Base-by-base conservation (phyloP, 2,113 vertebrate genomes). In the Protobothrops mucrosquamatus region DNA sequence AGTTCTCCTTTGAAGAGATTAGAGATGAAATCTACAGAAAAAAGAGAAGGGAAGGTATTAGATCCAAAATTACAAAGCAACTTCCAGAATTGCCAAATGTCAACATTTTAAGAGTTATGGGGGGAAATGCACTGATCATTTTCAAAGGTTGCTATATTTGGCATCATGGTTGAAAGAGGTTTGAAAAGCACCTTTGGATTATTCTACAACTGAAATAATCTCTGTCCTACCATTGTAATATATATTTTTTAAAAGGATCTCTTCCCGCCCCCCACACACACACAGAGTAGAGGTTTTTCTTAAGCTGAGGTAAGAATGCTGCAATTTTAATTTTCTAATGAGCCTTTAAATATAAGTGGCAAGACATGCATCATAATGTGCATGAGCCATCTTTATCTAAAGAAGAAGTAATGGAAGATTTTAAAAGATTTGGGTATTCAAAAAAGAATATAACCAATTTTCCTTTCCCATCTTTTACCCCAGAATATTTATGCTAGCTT, bases 1-100 rank as follows among this genome's bases (percentile, higher is more conserved):
- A 99, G 87, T 99, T 99, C 96, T 99, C 98, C 92, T 98, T 99
- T 52, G 99, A 99, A 95, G 99, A 99, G 95, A 98, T 99, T 93
- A 96, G 98, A 20, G 98, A 99, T 54, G 98, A 99, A 94, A 97
- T 98, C 93, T 98, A 98, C 96, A 98, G 98, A 20, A 98, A 98
- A 48, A 97, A 98, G 90, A 97, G 91, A 95, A 93, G 96, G 0
- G 98, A 98, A 96, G 97, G 97, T 98, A 91, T 51, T 89, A 91
- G 56, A 59, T 59, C 43, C 3, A 88, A 52, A 20, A 43, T 26
- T 93, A 88, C 20, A 3, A 20, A 11, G 81, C n/a, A 54, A 52
- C 8, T 3, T 46, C 18, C 87, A n/a, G 48, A 74, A 55, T 74
- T 64, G 22, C 48, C 54, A 39, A 93, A 23, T 89, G 54, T 93